phyloP scores from a whole-genome alignment of 2,888 invertebrate genomes.

The Protodeltote pygarga region DNA sequence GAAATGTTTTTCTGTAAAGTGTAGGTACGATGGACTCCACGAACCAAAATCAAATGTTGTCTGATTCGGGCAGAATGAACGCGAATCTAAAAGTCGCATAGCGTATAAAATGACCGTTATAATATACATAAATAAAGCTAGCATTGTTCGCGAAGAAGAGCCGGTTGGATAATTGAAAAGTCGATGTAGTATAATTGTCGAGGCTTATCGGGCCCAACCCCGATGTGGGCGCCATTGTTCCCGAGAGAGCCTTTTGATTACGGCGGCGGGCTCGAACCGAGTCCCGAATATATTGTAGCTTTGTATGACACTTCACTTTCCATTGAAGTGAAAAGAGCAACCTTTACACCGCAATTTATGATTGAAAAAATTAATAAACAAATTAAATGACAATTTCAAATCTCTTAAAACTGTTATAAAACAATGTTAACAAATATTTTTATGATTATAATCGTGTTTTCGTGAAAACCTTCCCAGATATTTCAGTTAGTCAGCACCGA shows the following conservation, averaged over 20 bases:
- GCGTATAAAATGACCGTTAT: constrained; percentile 82
- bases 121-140: constrained; percentile 85
- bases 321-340: constrained; percentile 78
- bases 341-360: constrained; percentile 56
- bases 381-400: constrained; percentile 18
- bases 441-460: constrained; percentile 39
- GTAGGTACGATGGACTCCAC: constrained; percentile 1
- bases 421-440: constrained; percentile 27
- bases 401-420: constrained; percentile 15
- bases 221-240: constrained; percentile 86
- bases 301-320: constrained; percentile 83
- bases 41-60: constrained; percentile 56
- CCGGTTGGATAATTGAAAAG: constrained; percentile 85
- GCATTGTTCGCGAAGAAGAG: constrained; percentile 82
- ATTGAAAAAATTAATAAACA: constrained; percentile 41
- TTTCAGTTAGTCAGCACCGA: constrained; percentile 50
- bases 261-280: constrained; percentile 73
- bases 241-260: constrained; percentile 85
- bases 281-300: constrained; percentile 82
- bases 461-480: constrained; percentile 41
- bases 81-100: constrained; percentile 67
- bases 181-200: constrained; percentile 87
- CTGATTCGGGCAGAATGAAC: constrained; percentile 57
- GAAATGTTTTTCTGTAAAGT: no score
- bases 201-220: constrained; percentile 83